Base-by-base conservation (phyloP, 2,797 vertebrate genomes). In the Leuciscus waleckii region DNA sequence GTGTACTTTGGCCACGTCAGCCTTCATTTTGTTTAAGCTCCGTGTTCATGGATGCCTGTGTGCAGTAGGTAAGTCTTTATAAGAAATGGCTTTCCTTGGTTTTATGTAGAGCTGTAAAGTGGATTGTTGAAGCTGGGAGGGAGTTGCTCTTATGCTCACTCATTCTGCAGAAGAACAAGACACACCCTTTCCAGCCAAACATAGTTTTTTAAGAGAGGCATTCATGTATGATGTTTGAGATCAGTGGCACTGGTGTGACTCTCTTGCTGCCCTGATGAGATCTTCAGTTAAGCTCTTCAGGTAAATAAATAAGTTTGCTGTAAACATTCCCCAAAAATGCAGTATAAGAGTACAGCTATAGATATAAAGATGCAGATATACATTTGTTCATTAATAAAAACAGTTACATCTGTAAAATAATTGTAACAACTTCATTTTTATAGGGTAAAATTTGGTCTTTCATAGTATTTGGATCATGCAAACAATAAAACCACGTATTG, bases 51-150 rank as follows among this genome's bases (percentile, higher is more conserved):
- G 81, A 73, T 82, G 39, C 26, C 26, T 63, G 39, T 46, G 10
- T 39, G 81, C 26, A 46, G 69, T 73, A 16, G n/a, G n/a, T n/a
- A 71, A 61, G 37, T 61, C 54, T 77, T 61, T 61, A 17, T 39
- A 54, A 39, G 23, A 77, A 54, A 26, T 77, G 54, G 54, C 69
- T 61, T 43, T 63, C 7, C 6, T 35, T 26, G 54, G 10, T 61
- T 61, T 73, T 46, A 14, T 61, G 70, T 61, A n/a, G n/a, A n/a
- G 19, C 35, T 74, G 37, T 82, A 32, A 73, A 46, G 39, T 19
- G 6, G 39, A 46, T 21, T 73, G 51, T 58, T 73, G 37, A 82
- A 71, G 37, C 51, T 6, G 51, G 69, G 51, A 16, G 54, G 3
- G 54, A 16, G 54, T 10, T 58, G 23, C 68, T 43, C n/a, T 11